phyloP scores from a whole-genome alignment of 1,140 invertebrate species.

The Cyphomyrmex costatus region DNA sequence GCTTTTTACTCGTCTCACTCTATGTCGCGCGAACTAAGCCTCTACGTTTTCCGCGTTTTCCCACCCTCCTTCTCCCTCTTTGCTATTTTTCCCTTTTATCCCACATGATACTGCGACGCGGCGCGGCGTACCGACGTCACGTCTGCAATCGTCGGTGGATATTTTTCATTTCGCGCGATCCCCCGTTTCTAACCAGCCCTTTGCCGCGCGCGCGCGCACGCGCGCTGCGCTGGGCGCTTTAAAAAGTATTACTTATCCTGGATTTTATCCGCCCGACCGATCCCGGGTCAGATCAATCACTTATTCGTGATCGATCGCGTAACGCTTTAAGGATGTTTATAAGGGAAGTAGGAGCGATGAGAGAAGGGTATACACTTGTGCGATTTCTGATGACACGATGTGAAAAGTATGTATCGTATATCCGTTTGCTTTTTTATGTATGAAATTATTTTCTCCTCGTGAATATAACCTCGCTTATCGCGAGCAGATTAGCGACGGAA shows the following conservation, averaged over 20 bases:
- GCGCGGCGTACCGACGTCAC: constrained; percentile 48
- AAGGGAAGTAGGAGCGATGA: background rate
- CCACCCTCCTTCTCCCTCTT: background rate
- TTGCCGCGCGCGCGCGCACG: no score
- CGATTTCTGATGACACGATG: constrained; percentile 44
- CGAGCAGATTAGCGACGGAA: background rate
- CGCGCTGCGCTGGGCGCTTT: constrained; percentile 48
- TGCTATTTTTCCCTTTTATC: background rate
- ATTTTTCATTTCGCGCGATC: constrained; percentile 61
- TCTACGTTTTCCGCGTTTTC: background rate
- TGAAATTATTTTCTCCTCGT: constrained; percentile 33
- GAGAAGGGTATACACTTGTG: constrained; percentile 8
- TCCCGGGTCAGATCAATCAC: constrained; percentile 63
- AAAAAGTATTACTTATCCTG: constrained; percentile 62
- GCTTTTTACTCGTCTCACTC: constrained; percentile 16
- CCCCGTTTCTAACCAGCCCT: background rate
- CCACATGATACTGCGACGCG: constrained; percentile 25
- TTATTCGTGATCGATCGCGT: constrained; percentile 62
- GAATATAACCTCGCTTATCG: background rate
- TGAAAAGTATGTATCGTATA: constrained; percentile 28
- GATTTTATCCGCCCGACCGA: constrained; percentile 62
- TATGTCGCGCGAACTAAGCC: constrained; percentile 5
- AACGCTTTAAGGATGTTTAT: constrained; percentile 62
- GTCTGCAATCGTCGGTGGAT: constrained; percentile 60
- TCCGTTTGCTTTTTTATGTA: constrained; percentile 18